Evolutionary conservation across 2,888 invertebrate species (phyloP), one percentile per base, ranked within the genome.

Genomic region (Drosophila siamana): DNA sequence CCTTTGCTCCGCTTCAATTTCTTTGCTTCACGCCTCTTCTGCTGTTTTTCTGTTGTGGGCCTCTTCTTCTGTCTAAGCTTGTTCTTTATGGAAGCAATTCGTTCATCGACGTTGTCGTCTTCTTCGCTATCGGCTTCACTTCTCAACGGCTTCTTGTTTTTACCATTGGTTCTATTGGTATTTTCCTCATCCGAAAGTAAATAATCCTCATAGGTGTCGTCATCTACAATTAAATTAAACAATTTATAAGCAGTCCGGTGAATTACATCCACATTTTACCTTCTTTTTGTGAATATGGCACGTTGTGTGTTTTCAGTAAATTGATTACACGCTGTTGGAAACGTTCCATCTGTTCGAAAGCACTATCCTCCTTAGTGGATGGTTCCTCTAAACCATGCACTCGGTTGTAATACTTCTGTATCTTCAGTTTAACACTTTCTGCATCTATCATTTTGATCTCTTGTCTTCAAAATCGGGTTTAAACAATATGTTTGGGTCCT

Each of bases 1-100:
- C 91, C 89, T 44, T 92, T 92, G 65, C 90, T 91, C 47, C 90
- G 90, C 48, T 91, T 92, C 0, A 91, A 57, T 56, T 92, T 91
- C 62, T 90, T 91, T 1, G 89, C 84, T 61, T 90, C 90, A 0
- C 91, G 90, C 26, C 78, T 89, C 63, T 91, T 91, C 2, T 86
- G 69, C 4, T 90, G 85, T 4, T 86, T 83, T 46, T 91, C 90
- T 0, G 92, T 90, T 0, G 88, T 85, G 4, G 91, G 91, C 0
- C 87, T 79, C 44, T 91, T 91, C 63, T 92, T 92, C 26, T 86
- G 85, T 0, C 91, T 83, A 63, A 92, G 75, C 84, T 92, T 92
- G 66, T 92, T 92, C 54, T 91, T 92, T 1, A 92, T 92, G 1
- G 89, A 83, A 0, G 81, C 86, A 22, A 83, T 84, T n/a, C 86